Percentiles rank a stretch among this genome's conserved stretches.
Conservation (phyloP, 1,140 invertebrate species). For the Trypoxylus dichotomus region DNA sequence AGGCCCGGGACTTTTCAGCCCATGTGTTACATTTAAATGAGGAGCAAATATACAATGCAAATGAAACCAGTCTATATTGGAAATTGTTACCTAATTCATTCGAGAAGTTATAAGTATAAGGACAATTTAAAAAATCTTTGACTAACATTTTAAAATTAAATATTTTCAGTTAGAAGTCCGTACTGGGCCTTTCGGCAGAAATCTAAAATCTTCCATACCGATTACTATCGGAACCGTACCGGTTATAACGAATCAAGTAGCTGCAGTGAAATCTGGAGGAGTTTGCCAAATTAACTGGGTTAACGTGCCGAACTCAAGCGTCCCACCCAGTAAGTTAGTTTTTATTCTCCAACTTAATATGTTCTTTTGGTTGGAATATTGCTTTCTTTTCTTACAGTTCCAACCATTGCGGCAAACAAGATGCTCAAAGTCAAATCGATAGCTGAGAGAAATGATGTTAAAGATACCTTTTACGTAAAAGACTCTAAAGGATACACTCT, state of each 20-base stretch:
- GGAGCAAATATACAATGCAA: too few species aligned
- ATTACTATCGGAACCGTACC: conserved; percentile 69
- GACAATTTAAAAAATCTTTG: too few species aligned
- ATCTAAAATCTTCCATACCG: conserved; percentile 58
- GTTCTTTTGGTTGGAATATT: background rate
- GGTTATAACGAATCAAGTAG: conserved; percentile 35
- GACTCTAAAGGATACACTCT: background rate
- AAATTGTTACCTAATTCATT: too few species aligned
- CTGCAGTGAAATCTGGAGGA: background rate
- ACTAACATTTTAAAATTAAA: too few species aligned
- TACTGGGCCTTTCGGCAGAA: conserved; percentile 59
- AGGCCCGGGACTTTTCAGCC: too few species aligned
- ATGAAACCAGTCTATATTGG: too few species aligned
- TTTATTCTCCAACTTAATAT: background rate
- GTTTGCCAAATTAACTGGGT: background rate
- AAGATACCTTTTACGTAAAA: background rate
- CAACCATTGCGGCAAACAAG: background rate
- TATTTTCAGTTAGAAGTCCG: conserved; percentile 48
- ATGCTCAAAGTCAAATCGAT: background rate
- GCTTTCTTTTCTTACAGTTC: background rate
- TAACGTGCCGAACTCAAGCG: background rate
- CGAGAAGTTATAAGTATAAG: too few species aligned
- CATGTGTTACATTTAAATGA: too few species aligned
- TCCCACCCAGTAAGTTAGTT: background rate
- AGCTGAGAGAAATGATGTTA: background rate